phyloP scores from a whole-genome alignment of 1,140 invertebrate species.

The Drosophila trapezifrons region DNA sequence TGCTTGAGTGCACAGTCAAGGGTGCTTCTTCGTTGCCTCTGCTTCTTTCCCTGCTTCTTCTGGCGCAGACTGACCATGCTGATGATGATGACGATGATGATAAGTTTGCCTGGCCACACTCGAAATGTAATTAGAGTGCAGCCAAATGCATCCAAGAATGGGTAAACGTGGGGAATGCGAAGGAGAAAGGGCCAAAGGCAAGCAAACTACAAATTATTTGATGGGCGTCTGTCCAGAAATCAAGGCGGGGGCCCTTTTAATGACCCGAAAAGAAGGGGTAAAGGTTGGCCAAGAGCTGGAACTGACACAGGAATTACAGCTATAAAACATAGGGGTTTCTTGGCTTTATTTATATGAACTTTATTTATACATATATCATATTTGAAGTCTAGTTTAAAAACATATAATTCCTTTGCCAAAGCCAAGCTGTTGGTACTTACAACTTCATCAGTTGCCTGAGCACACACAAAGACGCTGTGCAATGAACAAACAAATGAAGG shows the following conservation, averaged over 20 bases:
- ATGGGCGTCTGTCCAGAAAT: neutral
- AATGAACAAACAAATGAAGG: constrained; percentile 38
- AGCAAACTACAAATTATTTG: constrained; percentile 8
- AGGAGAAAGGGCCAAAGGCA: too few species aligned
- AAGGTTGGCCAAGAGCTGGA: neutral
- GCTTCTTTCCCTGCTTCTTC: too few species aligned
- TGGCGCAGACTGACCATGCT: constrained; percentile 25
- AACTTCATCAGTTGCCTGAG: neutral
- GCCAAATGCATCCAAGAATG: constrained; percentile 52
- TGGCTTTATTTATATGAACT: neutral
- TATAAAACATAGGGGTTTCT: neutral
- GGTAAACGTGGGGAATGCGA: too few species aligned
- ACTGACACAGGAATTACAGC: too few species aligned
- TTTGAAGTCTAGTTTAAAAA: too few species aligned
- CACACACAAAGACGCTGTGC: too few species aligned
- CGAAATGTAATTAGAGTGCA: constrained; percentile 73
- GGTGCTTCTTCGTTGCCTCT: constrained; percentile 22
- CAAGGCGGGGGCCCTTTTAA: neutral
- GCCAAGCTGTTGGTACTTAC: neutral
- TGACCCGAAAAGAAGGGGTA: neutral
- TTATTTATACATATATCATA: neutral
- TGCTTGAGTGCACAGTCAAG: constrained; percentile 71
- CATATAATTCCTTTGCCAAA: too few species aligned
- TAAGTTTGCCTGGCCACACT: constrained; percentile 62
- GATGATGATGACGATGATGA: constrained; percentile 43